Evolutionary conservation across 2,797 vertebrate genomes (phyloP).

Genomic region (Cyprinella venusta): DNA sequence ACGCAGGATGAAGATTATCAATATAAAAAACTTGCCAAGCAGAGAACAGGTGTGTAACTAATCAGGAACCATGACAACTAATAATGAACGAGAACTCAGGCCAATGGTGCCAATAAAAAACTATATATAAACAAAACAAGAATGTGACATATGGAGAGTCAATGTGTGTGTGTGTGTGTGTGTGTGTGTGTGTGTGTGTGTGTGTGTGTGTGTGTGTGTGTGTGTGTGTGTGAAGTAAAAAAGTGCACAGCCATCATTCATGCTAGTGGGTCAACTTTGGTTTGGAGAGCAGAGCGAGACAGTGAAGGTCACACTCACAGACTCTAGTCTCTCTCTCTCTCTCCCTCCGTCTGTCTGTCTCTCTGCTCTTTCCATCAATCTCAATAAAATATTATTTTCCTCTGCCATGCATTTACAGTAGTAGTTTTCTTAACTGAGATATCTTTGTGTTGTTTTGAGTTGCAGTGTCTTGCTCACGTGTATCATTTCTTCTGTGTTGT

Average conservation of each 20-base stretch:
- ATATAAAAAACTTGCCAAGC: neutral
- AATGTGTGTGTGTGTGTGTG: constrained; percentile 36
- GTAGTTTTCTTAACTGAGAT: neutral
- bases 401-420: neutral
- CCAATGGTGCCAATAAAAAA: neutral
- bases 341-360: constrained; percentile 46
- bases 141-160: neutral
- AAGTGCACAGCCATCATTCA: constrained; percentile 68
- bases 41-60: neutral
- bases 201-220: constrained; percentile 44
- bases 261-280: constrained; percentile 68
- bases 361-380: neutral
- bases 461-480: neutral
- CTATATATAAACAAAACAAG: neutral
- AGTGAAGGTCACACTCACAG: constrained; percentile 71
- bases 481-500: neutral
- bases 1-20: neutral
- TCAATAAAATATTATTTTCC: constrained; percentile 1
- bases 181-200: constrained; percentile 36
- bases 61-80: neutral
- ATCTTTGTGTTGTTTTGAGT: neutral
- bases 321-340: constrained; percentile 40
- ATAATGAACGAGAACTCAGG: neutral
- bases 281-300: constrained; percentile 72
- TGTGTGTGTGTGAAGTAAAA: constrained; percentile 50